A percentile compares a stretch with the other conserved stretches of the same genome.
These are phyloP conservation scores for Melinaea marsaeus DNA, from an alignment of 2,888 invertebrate species.

Conservation along the genomic window DNA sequence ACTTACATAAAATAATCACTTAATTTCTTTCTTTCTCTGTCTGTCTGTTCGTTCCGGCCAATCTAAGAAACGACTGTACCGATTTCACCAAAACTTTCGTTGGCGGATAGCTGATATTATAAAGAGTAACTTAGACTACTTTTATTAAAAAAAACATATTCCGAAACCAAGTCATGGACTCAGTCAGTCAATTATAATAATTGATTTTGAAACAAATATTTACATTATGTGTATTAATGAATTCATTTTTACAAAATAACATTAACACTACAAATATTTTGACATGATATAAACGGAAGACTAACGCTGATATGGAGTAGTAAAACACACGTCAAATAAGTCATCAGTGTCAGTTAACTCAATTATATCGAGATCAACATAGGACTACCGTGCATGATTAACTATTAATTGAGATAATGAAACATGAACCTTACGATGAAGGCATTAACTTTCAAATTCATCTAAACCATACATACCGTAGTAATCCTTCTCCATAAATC, in stretches of 20 bases:
- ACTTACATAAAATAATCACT: too few species aligned
- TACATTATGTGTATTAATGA: neutral
- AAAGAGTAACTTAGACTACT: too few species aligned
- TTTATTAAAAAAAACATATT: too few species aligned
- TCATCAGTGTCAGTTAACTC: conserved; percentile 77
- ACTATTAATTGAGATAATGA: conserved; percentile 40
- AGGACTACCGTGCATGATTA: conserved; percentile 73
- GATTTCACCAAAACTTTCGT: too few species aligned
- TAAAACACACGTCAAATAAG: conserved; percentile 74
- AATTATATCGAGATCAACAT: conserved; percentile 76
- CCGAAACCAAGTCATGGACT: too few species aligned
- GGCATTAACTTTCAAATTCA: conserved; percentile 51
- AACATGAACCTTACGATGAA: conserved; percentile 48
- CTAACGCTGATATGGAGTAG: conserved; percentile 41
- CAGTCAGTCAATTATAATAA: conserved; percentile 15
- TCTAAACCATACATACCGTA: conserved; percentile 41
- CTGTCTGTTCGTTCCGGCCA: too few species aligned
- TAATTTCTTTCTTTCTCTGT: too few species aligned
- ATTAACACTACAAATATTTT: conserved; percentile 37
- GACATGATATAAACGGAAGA: conserved; percentile 37
- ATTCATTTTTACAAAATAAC: conserved; percentile 22
- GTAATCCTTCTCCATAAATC: conserved; percentile 76
- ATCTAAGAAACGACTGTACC: too few species aligned
- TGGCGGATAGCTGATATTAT: too few species aligned
- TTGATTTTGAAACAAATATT: conserved; percentile 13